Base-by-base conservation (phyloP, 2,797 vertebrate species). In the Alosa sapidissima region DNA sequence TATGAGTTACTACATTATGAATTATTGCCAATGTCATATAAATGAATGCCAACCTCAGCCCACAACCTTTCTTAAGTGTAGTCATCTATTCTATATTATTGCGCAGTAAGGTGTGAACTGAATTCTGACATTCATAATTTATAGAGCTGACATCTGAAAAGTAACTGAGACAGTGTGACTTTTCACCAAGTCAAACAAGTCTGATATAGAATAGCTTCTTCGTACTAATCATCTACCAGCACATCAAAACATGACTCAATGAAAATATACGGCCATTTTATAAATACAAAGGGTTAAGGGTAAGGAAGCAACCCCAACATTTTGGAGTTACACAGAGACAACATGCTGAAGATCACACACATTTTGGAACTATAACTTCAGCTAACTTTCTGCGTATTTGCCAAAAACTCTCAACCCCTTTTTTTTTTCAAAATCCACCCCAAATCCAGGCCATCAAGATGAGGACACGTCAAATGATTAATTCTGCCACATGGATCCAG, bases 401-500 rank as follows among this genome's bases (percentile, higher is more conserved):
- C 62, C 62, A 65, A 78, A 16, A 41, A 14, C 65, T 55, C 14
- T 55, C 16, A 55, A 60, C 55, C 21, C 19, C 7, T 60, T 60
- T 75, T 75, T 75, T 47, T 75, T 45, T 62, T 41, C 68, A 13
- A 45, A 47, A 78, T 36, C 41, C 72, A 47, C 21, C 72, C 41
- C 5, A 45, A 78, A 47, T 78, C 36, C 72, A 47, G 41, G 36
- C 72, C 72, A 78, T 78, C 72, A 78, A 21, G 36, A 47, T 45
- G 41, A 78, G 72, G 36, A 36, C 68, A 41, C 68, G 36, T 78
- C 72, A 78, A 41, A 72, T 78, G 36, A 78, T 78, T 78, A 78
- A 78, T 78, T 78, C 72, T 78, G 16, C 72, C 36, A 21, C 41
- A 19, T 78, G 72, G 36, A 45, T 78, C 16, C 41, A 21, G 41